These are phyloP conservation scores for Poecilia gillii DNA, from an alignment of 2,797 vertebrate genomes.

Conservation along the genomic window DNA sequence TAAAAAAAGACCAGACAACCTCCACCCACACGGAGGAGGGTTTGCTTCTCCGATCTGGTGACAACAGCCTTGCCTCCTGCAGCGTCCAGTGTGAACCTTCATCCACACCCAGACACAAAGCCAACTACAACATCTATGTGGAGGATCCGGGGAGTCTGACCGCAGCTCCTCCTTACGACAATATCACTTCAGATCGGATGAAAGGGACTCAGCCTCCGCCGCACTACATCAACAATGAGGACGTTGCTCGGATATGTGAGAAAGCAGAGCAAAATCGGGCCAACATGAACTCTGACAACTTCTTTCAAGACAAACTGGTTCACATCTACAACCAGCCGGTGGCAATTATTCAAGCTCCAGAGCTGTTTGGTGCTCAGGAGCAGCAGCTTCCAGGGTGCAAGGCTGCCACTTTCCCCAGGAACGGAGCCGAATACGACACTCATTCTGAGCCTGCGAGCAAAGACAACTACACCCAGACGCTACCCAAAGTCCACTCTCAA, in stretches of 20 bases:
- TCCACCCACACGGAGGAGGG: conserved; percentile 92
- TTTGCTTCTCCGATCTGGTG: conserved; percentile 79
- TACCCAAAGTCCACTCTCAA: conserved; percentile 87
- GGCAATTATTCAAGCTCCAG: conserved; percentile 88
- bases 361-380: conserved; percentile 86
- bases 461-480: conserved; percentile 87
- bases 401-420: conserved; percentile 92
- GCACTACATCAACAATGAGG: conserved; percentile 77
- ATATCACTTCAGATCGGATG: conserved; percentile 69
- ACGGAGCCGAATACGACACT: conserved; percentile 85
- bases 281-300: conserved; percentile 78
- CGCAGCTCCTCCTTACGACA: conserved; percentile 78
- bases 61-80: conserved; percentile 77
- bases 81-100: conserved; percentile 81
- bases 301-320: conserved; percentile 87
- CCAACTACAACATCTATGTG: conserved; percentile 91
- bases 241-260: conserved; percentile 81
- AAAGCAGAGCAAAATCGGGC: conserved; percentile 79
- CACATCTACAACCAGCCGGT: conserved; percentile 90
- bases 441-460: conserved; percentile 82
- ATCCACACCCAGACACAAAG: conserved; percentile 82
- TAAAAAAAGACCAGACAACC: conserved; percentile 94
- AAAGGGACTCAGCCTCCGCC: conserved; percentile 73
- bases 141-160: conserved; percentile 84
- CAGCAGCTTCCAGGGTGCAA: conserved; percentile 81